Conservation (phyloP, 2,113 vertebrate species). For the Misgurnus mizolepis region DNA sequence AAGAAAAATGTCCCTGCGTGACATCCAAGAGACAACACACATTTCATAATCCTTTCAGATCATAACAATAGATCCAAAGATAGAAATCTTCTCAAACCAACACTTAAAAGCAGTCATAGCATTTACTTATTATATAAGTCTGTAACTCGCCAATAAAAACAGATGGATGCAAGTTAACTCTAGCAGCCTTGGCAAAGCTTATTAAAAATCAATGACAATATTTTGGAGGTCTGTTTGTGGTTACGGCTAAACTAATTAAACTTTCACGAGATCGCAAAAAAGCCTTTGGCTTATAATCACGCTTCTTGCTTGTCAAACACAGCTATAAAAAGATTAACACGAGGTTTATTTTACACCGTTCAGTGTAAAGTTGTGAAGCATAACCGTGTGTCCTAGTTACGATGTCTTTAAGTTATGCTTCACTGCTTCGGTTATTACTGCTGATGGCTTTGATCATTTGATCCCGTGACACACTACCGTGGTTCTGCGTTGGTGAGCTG, state of each 20-base stretch:
- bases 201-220: conserved; percentile 10
- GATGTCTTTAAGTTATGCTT: conserved; percentile 4
- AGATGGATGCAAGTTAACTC: neutral
- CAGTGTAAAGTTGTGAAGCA: conserved; percentile 21
- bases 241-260: conserved; percentile 17
- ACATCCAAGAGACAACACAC: conserved; percentile 64
- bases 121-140: neutral
- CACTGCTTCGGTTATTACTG: conserved; percentile 15
- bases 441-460: conserved; percentile 23
- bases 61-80: conserved; percentile 54
- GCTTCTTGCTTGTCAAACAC: conserved; percentile 27
- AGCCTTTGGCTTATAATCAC: conserved; percentile 11
- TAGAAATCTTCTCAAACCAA: conserved; percentile 29
- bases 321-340: conserved; percentile 32
- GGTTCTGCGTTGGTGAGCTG: too few relatives aligned
- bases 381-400: conserved; percentile 17
- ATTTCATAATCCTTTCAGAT: conserved; percentile 69
- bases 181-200: neutral
- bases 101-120: neutral
- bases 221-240: conserved; percentile 9
- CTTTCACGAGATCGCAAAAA: neutral
- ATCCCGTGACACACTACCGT: neutral
- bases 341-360: conserved; percentile 19
- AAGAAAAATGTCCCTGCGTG: neutral
- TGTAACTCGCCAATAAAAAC: conserved; percentile 1